Base-by-base conservation (phyloP, 2,113 vertebrate genomes). In the Macquaria australasica region DNA sequence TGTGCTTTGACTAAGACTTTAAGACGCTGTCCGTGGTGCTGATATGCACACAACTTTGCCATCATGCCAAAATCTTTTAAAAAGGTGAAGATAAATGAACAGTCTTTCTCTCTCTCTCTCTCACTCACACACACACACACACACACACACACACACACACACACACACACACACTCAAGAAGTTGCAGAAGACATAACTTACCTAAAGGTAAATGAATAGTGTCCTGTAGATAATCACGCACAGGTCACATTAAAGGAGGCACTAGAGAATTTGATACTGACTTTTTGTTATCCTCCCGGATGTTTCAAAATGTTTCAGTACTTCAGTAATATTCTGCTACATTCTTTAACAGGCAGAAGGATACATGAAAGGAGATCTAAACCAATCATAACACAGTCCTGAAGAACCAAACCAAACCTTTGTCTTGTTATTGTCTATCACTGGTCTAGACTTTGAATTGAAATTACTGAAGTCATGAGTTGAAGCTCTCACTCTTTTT, bases 21-120 rank as follows among this genome's bases (percentile, higher is more conserved):
- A 31, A 3, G 28, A 31, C 8, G 53, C 53, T 59, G 53, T 59
- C 66, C 64, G 18, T 31, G 39, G 76, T 59, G 64, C 76, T 78
- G 25, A 59, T 39, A 7, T 5, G n/a, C 28, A 18, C 25, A 23
- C 37, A 23, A 48, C 39, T 58, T 21, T 21, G 3, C 0, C 23
- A 11, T 45, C 51, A 48, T n/a, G 41, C 28, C 69, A 12, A n/a
- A 15, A 21, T 6, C 25, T 67, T 41, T 28, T 1, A 25, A 12
- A 69, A n/a, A 20, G 5, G 60, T 31, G n/a, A 77, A 68, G 37
- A 21, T 10, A 21, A 50, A 48, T 21, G 9, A 37, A 50, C 6
- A n/a, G 4, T 21, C n/a, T 2, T 6, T 31, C 39, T 8, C 31
- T 12, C 25, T 8, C 31, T 12, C 25, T 34, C 68, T 53, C 34